Percentiles rank a stretch among this genome's conserved stretches.
phyloP scores from a whole-genome alignment of 2,113 vertebrate genomes.

The Ictidomys tridecemlineatus region DNA sequence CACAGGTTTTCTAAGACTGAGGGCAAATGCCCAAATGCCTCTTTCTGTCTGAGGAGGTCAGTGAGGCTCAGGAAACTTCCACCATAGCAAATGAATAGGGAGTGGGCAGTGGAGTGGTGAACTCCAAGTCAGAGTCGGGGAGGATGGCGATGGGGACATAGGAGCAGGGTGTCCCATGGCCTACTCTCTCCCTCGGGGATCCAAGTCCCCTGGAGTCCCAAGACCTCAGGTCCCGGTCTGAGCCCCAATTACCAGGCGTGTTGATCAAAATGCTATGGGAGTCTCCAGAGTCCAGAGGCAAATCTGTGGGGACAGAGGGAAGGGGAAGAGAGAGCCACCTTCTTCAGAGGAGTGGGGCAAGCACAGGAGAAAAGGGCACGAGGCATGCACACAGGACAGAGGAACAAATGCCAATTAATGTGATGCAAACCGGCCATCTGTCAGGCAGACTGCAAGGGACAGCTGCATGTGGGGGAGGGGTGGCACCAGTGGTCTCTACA shows the following conservation, averaged over 20 bases:
- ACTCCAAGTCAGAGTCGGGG: background rate
- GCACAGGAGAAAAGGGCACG: background rate
- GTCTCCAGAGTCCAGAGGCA: background rate
- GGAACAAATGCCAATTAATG: background rate
- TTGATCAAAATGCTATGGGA: background rate
- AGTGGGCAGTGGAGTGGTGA: background rate
- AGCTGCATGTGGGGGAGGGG: background rate
- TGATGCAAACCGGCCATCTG: background rate
- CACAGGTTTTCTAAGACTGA: background rate
- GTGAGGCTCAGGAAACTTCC: background rate
- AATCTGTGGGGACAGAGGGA: background rate
- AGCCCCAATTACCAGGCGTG: background rate
- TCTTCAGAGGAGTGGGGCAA: background rate
- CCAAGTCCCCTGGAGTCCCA: background rate
- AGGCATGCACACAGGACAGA: background rate
- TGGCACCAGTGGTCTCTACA: background rate
- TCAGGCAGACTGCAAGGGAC: conserved; percentile 38
- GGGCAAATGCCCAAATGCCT: background rate
- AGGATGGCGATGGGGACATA: too few relatives aligned
- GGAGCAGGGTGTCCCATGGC: background rate
- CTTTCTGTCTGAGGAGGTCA: background rate
- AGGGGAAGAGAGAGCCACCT: background rate
- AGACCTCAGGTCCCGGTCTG: background rate
- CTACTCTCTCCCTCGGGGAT: background rate
- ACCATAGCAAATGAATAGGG: background rate